phyloP scores from a whole-genome alignment of 2,888 invertebrate species.

The Dasysyrphus tricinctus region DNA sequence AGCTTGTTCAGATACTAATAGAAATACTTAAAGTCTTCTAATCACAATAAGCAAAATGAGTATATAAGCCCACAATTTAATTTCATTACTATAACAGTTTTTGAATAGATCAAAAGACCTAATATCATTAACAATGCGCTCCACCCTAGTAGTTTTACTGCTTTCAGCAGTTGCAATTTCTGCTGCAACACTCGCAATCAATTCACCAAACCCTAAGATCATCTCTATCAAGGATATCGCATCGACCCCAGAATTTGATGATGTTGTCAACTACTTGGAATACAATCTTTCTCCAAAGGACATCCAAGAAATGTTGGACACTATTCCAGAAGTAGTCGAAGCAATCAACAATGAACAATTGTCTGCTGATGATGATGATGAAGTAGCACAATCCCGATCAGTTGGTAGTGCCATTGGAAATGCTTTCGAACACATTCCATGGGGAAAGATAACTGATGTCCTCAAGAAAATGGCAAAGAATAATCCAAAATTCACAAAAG shows the following conservation, averaged over 20 bases:
- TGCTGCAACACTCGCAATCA: constrained; percentile 16
- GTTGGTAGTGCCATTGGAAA: constrained; percentile 15
- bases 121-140: constrained; percentile 29
- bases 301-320: constrained; percentile 38
- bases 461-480: constrained; percentile 42
- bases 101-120: neutral
- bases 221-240: neutral
- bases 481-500: constrained; percentile 54
- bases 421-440: constrained; percentile 49
- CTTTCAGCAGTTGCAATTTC: constrained; percentile 49
- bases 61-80: constrained; percentile 16
- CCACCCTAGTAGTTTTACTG: constrained; percentile 20
- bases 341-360: neutral
- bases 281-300: constrained; percentile 49
- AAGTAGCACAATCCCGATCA: constrained; percentile 31
- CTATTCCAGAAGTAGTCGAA: constrained; percentile 25
- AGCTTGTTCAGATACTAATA: too few species aligned
- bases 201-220: neutral
- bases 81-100: constrained; percentile 13
- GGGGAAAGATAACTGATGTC: constrained; percentile 42
- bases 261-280: constrained; percentile 44
- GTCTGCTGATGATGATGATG: constrained; percentile 1
- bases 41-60: too few species aligned
- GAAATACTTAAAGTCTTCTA: too few species aligned
- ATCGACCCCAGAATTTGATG: constrained; percentile 17